Percentiles rank a stretch among this genome's conserved stretches.
Evolutionary conservation across 2,888 invertebrate species (phyloP).

Genomic region (Conchocele bisecta): DNA sequence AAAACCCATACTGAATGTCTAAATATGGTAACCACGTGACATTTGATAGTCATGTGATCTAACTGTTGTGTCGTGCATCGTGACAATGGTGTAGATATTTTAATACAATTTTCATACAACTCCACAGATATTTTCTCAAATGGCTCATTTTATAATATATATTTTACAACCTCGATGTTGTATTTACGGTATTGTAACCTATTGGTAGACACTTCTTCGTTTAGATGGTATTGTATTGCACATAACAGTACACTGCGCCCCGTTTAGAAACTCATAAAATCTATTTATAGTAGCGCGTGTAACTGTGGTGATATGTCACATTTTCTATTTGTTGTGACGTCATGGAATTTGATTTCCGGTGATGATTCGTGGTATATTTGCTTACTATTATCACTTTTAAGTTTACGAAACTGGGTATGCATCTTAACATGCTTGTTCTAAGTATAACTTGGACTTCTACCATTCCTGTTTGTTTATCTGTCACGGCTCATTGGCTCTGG

Average conservation of each 20-base stretch:
- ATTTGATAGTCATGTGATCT: slow-evolving; percentile 5
- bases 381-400: slow-evolving; percentile 32
- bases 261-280: slow-evolving; percentile 1
- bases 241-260: slow-evolving; percentile 2
- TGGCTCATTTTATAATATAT: slow-evolving; percentile 39
- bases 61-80: slow-evolving; percentile 48
- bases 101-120: slow-evolving; percentile 30
- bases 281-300: slow-evolving; percentile 1
- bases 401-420: slow-evolving; percentile 21
- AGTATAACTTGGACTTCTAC: too few species aligned
- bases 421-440: slow-evolving; percentile 30
- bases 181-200: slow-evolving; percentile 28
- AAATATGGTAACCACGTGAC: slow-evolving; percentile 1
- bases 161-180: slow-evolving; percentile 53
- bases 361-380: slow-evolving; percentile 44
- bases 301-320: slow-evolving; percentile 48
- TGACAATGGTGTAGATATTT: slow-evolving; percentile 36
- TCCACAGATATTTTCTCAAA: slow-evolving; percentile 51
- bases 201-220: neutral
- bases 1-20: slow-evolving; percentile 15
- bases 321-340: slow-evolving; percentile 57
- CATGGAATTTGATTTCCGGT: slow-evolving; percentile 57
- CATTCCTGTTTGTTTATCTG: too few species aligned
- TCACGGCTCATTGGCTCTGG: too few species aligned
- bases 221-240: slow-evolving; percentile 2